Evolutionary conservation across 2,113 vertebrate species (phyloP).

Genomic region (Perccottus glenii): DNA sequence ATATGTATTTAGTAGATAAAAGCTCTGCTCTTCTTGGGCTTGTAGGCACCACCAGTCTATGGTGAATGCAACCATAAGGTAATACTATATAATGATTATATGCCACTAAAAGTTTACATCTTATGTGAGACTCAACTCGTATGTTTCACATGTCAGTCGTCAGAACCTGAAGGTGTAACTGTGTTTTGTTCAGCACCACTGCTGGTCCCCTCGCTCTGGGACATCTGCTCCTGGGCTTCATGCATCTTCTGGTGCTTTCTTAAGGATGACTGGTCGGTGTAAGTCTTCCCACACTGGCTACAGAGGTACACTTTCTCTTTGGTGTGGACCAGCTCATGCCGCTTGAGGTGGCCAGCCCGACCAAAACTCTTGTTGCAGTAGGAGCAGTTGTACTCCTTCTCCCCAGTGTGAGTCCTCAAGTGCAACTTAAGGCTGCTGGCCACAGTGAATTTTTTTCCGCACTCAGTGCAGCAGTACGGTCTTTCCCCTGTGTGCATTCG

Average conservation of each 20-base stretch:
- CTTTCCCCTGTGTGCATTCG: constrained; percentile 79
- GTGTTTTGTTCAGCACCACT: constrained; percentile 19
- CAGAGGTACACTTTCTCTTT: constrained; percentile 70
- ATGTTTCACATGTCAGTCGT: constrained; percentile 1
- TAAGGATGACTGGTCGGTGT: constrained; percentile 65
- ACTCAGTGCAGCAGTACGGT: constrained; percentile 75
- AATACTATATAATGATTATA: neutral
- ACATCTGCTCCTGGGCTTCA: constrained; percentile 22
- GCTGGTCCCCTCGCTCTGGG: constrained; percentile 20
- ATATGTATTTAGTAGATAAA: neutral
- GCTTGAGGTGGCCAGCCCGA: constrained; percentile 74
- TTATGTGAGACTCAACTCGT: neutral
- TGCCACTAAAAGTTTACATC: neutral
- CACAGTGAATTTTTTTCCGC: constrained; percentile 76
- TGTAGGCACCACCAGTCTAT: too few relatives aligned
- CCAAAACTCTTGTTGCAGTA: constrained; percentile 79
- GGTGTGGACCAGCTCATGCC: constrained; percentile 78
- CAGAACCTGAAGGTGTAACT: neutral
- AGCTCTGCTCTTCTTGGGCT: too few relatives aligned
- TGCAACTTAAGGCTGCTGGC: constrained; percentile 80
- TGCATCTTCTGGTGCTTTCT: constrained; percentile 72
- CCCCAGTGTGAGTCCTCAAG: constrained; percentile 76
- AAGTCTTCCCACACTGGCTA: constrained; percentile 59
- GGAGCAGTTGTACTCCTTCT: constrained; percentile 75
- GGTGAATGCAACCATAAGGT: too few relatives aligned